phyloP scores from a whole-genome alignment of 2,113 vertebrate species.

The Ahaetulla prasina region DNA sequence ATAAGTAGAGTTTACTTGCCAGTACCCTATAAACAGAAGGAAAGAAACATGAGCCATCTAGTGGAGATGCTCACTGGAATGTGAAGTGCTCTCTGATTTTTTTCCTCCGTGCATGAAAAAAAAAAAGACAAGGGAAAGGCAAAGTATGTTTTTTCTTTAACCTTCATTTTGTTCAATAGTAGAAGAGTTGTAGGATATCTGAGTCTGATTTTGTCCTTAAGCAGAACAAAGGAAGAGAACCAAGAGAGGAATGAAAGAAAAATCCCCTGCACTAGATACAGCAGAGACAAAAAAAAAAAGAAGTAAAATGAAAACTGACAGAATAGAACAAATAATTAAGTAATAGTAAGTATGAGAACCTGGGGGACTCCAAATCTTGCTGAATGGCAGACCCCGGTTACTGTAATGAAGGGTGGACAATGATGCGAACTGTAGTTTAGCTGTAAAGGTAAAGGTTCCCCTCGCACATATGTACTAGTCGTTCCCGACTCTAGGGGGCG shows the following conservation, averaged over 20 bases:
- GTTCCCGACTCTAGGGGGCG: too few species aligned
- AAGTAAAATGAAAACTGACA: background rate
- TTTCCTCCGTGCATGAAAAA: background rate
- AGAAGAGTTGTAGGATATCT: background rate
- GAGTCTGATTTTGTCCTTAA: background rate
- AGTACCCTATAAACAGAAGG: background rate
- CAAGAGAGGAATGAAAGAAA: background rate
- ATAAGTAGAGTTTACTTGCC: background rate
- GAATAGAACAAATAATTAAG: background rate
- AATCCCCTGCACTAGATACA: background rate
- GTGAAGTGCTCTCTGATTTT: fast-evolving
- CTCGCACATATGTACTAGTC: too few species aligned
- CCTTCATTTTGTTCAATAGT: background rate
- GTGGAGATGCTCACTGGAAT: background rate
- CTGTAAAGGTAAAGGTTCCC: too few species aligned
- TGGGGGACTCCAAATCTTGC: background rate
- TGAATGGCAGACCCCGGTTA: background rate
- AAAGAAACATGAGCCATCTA: conserved; percentile 41
- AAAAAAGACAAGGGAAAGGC: background rate
- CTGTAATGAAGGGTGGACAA: background rate
- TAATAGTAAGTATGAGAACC: background rate
- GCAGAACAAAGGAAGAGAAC: background rate
- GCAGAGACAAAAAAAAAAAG: background rate
- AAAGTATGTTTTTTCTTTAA: background rate
- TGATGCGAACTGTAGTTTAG: background rate